A percentile compares a stretch with the other conserved stretches of the same genome.
phyloP scores from a whole-genome alignment of 2,888 invertebrate genomes.

The Drosophila sordidula region DNA sequence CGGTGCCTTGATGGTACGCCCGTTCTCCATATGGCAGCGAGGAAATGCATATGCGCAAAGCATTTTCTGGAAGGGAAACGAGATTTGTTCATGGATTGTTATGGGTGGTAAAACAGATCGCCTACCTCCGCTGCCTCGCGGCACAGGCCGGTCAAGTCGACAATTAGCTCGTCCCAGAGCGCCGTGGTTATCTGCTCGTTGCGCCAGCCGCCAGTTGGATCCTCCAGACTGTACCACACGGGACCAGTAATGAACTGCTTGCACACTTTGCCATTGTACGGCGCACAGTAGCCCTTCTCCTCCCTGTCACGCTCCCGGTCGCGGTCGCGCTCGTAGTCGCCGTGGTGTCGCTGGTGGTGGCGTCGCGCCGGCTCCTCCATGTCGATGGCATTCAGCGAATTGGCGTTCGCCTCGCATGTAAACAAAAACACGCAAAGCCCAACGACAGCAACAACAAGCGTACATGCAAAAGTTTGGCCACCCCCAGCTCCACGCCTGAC shows the following conservation, averaged over 20 bases:
- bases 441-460: conserved; percentile 43
- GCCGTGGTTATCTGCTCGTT: conserved; percentile 94
- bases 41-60: conserved; percentile 97
- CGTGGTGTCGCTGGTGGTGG: conserved; percentile 74
- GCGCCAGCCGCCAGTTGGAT: conserved; percentile 88
- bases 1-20: conserved; percentile 90
- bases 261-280: conserved; percentile 94
- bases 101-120: no score
- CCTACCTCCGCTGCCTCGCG: conserved; percentile 92
- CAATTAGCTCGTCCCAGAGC: conserved; percentile 94
- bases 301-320: conserved; percentile 49
- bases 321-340: conserved; percentile 48
- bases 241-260: conserved; percentile 88
- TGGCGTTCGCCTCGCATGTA: conserved; percentile 63
- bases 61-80: conserved; percentile 87
- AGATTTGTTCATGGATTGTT: background rate
- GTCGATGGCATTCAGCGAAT: conserved; percentile 71
- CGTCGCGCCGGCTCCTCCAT: conserved; percentile 62
- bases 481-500: conserved; percentile 11
- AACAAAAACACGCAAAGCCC: conserved; percentile 77
- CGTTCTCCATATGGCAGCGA: conserved; percentile 89
- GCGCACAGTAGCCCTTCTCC: conserved; percentile 91
- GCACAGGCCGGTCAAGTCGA: conserved; percentile 92
- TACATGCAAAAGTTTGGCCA: conserved; percentile 33
- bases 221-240: conserved; percentile 91